A percentile compares a stretch with the other conserved stretches of the same genome.
Evolutionary conservation across 2,113 vertebrate genomes (phyloP).

Genomic region (Grantiella picta): DNA sequence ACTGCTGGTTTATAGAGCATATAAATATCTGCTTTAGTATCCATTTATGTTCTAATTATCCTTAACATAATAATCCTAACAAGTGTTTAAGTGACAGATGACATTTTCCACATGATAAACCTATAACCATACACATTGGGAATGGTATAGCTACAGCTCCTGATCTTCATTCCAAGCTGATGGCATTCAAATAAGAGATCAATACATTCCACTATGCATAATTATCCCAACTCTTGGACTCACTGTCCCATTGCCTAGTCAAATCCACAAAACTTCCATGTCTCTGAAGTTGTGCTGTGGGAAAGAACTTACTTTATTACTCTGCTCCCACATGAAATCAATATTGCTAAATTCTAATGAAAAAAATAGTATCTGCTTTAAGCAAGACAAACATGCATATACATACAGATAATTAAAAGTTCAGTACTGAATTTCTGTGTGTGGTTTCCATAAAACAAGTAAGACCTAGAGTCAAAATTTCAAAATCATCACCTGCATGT

Average conservation of each 20-base stretch:
- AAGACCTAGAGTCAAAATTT: neutral
- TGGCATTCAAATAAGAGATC: neutral
- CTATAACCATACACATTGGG: neutral
- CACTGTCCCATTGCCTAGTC: neutral
- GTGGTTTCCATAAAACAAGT: neutral
- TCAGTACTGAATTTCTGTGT: neutral
- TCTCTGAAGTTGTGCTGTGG: neutral
- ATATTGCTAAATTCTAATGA: neutral
- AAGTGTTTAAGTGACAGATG: neutral
- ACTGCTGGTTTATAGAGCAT: neutral
- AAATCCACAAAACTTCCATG: neutral
- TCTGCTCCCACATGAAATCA: neutral
- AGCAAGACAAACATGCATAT: neutral
- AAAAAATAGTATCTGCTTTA: neutral
- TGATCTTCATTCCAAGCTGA: neutral
- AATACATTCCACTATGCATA: neutral
- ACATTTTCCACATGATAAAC: conserved; percentile 3
- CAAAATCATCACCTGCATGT: conserved; percentile 20
- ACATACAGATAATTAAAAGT: neutral
- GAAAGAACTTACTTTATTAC: neutral
- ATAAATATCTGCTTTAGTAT: neutral
- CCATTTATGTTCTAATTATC: neutral
- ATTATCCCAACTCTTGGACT: neutral
- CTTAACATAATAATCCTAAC: neutral
- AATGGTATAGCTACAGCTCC: neutral